Evolutionary conservation across 1,140 invertebrate genomes (phyloP), one percentile per base, ranked within the genome.

Genomic region (Ostrea denselamellosa): DNA sequence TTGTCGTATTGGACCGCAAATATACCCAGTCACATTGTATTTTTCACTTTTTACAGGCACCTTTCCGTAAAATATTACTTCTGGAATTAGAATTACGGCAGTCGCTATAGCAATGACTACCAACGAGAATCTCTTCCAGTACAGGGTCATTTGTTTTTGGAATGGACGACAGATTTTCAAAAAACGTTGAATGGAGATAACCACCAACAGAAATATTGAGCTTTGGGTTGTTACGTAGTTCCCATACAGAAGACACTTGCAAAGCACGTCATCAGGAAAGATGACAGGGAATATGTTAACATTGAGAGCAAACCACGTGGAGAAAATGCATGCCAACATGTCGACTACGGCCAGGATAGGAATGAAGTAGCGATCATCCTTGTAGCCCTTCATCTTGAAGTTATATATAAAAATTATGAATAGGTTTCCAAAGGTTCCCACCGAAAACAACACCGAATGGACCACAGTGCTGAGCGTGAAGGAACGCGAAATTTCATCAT

Each of bases 281-380:
- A 62, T 62, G 28, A 85, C 83, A 5, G 83, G 83, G 19, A 85
- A 56, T 53, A 85, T 44, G 51, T 85, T 85, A 2, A 85, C 83
- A 19, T 9, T 58, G n/a, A 85, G 51, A 17, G 51, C 83, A 28
- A 85, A 85, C 83, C 83, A 85, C 7, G 83, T 85, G 22, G 83
- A 56, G 22, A 85, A 85, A 8, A 58, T 82, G 22, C 53, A 58
- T 10, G 83, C 83, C 56, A 85, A 62, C 22, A 85, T 34, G 56
- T 85, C 83, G 14, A 85, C 53, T 28, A 85, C 83, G n/a, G 83
- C 83, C 58, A 85, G 22, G 12, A 85, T 85, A 19, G 83, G 83
- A 62, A 85, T 85, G 53, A 85, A 85, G 17, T 85, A 85, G 0
- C 83, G 83, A n/a, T 88, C 71, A 28, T 85, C 83, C 83, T 85